phyloP scores from a whole-genome alignment of 2,888 invertebrate species.

The Meganola albula region DNA sequence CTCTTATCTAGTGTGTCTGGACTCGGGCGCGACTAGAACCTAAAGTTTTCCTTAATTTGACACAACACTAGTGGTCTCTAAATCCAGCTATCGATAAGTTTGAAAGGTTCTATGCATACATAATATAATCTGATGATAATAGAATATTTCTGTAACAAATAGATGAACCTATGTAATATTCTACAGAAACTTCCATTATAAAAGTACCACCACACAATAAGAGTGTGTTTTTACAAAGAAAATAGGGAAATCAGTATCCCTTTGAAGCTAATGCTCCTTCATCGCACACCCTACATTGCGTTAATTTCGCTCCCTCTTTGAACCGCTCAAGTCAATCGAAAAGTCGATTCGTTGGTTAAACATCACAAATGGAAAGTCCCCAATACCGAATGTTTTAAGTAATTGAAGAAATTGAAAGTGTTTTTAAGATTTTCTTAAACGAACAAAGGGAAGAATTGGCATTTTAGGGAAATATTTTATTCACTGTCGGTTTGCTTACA shows the following conservation, averaged over 20 bases:
- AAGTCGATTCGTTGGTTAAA: conserved; percentile 75
- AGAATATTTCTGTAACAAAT: no score
- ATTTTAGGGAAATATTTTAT: conserved; percentile 33
- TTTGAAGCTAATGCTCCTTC: conserved; percentile 64
- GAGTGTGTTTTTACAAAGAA: conserved; percentile 53
- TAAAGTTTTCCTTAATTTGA: no score
- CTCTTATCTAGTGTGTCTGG: no score
- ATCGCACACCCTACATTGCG: conserved; percentile 66
- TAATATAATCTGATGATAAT: no score
- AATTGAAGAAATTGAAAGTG: conserved; percentile 71
- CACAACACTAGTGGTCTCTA: no score
- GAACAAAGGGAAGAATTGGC: conserved; percentile 46
- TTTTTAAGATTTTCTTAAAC: conserved; percentile 56
- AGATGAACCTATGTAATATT: no score
- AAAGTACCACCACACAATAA: conserved; percentile 26
- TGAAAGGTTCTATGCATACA: no score
- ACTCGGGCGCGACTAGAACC: no score
- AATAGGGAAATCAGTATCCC: conserved; percentile 63
- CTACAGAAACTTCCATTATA: conserved; percentile 17
- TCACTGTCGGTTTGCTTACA: conserved; percentile 29
- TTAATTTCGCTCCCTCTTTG: conserved; percentile 71
- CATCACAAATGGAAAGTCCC: conserved; percentile 73
- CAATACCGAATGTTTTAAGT: conserved; percentile 68
- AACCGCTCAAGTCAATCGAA: conserved; percentile 73
- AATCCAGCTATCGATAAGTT: no score